phyloP scores from a whole-genome alignment of 2,797 vertebrate genomes.

The Euphonia xanthogaster region DNA sequence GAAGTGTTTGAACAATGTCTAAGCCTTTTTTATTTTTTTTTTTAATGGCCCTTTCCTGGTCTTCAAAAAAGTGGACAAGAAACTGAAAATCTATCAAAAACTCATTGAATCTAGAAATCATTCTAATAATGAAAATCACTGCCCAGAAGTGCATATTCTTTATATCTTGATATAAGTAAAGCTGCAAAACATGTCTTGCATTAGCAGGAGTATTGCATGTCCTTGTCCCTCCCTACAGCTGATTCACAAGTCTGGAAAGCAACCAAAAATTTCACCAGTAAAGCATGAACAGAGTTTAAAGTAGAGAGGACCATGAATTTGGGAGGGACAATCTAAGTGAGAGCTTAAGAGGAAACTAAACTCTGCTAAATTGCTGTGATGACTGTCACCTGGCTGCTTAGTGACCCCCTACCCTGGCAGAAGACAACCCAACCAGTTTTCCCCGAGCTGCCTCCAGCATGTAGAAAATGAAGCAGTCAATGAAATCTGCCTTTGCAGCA shows the following conservation, averaged over 20 bases:
- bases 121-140: background rate
- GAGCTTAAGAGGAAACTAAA: background rate
- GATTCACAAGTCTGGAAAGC: background rate
- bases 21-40: background rate
- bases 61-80: background rate
- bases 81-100: background rate
- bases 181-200: background rate
- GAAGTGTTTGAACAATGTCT: background rate
- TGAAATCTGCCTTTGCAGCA: background rate
- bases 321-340: background rate
- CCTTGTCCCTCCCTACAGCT: background rate
- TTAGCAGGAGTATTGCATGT: background rate
- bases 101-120: background rate
- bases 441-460: background rate
- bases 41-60: background rate
- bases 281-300: background rate
- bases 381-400: background rate
- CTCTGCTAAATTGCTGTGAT: background rate
- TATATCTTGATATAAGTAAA: background rate
- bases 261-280: background rate
- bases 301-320: background rate
- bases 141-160: background rate
- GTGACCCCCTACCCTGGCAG: background rate
- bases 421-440: background rate
- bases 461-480: background rate